Base-by-base conservation (phyloP, 2,113 vertebrate species). In the Puma concolor region DNA sequence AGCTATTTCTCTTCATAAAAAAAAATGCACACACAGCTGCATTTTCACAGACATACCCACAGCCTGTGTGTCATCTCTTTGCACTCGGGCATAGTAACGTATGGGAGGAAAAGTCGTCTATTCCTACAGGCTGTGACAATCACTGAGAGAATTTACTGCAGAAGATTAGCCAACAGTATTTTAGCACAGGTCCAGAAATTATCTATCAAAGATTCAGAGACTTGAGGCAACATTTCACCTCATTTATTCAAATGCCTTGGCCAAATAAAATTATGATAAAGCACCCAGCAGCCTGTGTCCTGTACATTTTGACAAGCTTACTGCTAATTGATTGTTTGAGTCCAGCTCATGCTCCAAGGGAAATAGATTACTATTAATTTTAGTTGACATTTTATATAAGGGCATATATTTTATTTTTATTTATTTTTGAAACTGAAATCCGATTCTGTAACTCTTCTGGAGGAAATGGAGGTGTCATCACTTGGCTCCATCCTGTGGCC, bases 111-210 rank as follows among this genome's bases (percentile, higher is more conserved):
- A 94, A 86, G 54, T 60, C 82, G 15, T 88, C 91, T 80, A 80
- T 97, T 79, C 69, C 88, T 83, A 52, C 41, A 54, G 91, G 33
- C 74, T 88, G 14, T 87, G 88, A 94, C 91, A 87, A 96, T 97
- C 16, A 76, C 48, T 60, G 67, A 77, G 41, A 97, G 94, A 93
- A 93, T 96, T 95, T 97, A 94, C 88, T 87, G 79, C 14, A 87
- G 81, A 89, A 97, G 97, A 97, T 97, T 86, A 97, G 50, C 50
- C 48, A 74, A 93, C 48, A 52, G 67, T 80, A 96, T 96, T 97
- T 97, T 90, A 95, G 64, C 84, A 85, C 57, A 96, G 87, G 63
- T 77, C 48, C 60, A 96, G 76, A 97, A 96, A 97, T 97, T 44
- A 94, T 87, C 85, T 80, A 71, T 63, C 83, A 88, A 84, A 86